Conservation (phyloP, 1,140 invertebrate species). For the Cydia strobilella region DNA sequence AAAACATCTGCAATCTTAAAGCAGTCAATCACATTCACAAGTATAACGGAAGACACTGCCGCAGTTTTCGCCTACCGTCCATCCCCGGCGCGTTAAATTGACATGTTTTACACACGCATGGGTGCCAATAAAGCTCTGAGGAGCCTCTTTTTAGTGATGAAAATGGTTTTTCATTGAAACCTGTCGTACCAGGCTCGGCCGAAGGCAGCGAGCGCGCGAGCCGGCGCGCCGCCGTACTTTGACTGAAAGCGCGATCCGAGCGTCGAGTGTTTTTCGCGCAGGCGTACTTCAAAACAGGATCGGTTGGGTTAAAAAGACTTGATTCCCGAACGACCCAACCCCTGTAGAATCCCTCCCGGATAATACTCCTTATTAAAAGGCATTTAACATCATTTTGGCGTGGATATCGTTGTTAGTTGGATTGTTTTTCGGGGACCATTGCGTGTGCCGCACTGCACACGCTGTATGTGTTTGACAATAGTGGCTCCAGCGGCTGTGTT, state of each 20-base stretch:
- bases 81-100: constrained; percentile 58
- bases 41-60: constrained; percentile 67
- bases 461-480: constrained; percentile 78
- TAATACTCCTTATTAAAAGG: constrained; percentile 35
- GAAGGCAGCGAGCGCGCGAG: constrained; percentile 72
- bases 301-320: constrained; percentile 57
- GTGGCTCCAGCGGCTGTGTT: constrained; percentile 65
- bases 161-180: constrained; percentile 40
- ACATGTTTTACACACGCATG: constrained; percentile 57
- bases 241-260: constrained; percentile 62
- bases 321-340: constrained; percentile 47
- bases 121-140: constrained; percentile 44
- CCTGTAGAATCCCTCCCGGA: constrained; percentile 22
- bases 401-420: constrained; percentile 13
- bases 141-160: constrained; percentile 70
- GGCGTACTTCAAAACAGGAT: constrained; percentile 66
- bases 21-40: constrained; percentile 56
- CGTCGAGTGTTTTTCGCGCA: constrained; percentile 61
- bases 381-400: constrained; percentile 35
- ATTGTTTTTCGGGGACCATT: constrained; percentile 41
- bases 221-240: constrained; percentile 75
- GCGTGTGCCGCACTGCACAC: constrained; percentile 78
- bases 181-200: constrained; percentile 40
- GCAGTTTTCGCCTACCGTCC: constrained; percentile 43
- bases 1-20: constrained; percentile 65